Evolutionary conservation across 2,797 vertebrate genomes (phyloP), one percentile per base, ranked within the genome.

Genomic region (Sorex maritimensis): DNA sequence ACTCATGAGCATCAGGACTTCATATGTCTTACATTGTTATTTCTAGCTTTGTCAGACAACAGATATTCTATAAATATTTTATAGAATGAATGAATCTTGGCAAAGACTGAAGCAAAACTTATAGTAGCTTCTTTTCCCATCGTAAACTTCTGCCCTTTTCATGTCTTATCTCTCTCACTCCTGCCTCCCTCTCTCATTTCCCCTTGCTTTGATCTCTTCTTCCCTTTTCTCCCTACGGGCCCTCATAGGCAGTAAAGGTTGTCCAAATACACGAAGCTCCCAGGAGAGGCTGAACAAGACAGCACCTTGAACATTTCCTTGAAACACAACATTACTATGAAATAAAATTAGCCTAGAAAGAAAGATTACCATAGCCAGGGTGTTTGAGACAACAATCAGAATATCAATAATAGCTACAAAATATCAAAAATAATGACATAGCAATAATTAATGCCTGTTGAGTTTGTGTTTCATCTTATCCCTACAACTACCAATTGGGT

Each of bases 261-360:
- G 3, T 23, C 38, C 6, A 55, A 41, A 77, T 71, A 58, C 1
- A 0, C 1, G 14, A 75, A 61, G 17, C 28, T 21, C 23, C 23
- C 69, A 80, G 4, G 26, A 81, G 24, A n/a, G 30, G 1, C 8
- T 74, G 21, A 58, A 2, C 12, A 46, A 10, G 41, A 6, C 12
- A 24, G 12, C 26, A 78, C 65, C 34, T 41, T 82, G 41, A 14
- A 26, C n/a, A 82, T 80, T 84, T 78, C 44, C 89, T 85, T 85
- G 46, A 87, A 94, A 72, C 6, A 61, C 30, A 28, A 6, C 5
- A 52, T 73, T 67, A 81, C 34, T 46, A 49, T 23, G 24, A 81
- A 68, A 74, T 41, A 69, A 93, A 90, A 90, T 82, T 28, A 86
- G 1, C 38, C 13, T 21, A 10, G 21, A 69, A 72, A 78, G 19